Evolutionary conservation across 1,140 invertebrate species (phyloP), one percentile per base, ranked within the genome.

Genomic region (Spodoptera litura): DNA sequence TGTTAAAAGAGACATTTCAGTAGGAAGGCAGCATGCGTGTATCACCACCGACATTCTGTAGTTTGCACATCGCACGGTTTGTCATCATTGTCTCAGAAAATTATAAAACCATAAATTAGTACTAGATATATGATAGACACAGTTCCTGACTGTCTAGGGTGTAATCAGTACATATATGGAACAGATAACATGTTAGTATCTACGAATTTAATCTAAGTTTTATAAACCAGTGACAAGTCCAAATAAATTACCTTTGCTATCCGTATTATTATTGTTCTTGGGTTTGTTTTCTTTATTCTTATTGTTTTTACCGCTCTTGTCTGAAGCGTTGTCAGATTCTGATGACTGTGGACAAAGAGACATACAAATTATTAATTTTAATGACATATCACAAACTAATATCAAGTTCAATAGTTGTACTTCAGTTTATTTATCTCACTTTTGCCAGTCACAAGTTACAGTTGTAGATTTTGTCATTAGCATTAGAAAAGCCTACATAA

Each of bases 261-360:
- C 94, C 11, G 86, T 89, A 51, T 91, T 92, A 81, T 94, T 94
- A 80, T 94, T 93, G 74, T 94, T 93, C 80, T 93, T 92, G 9
- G 89, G 90, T 55, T 91, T 91, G 77, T 93, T 93, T 75, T 93
- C 90, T 73, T 94, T 94, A 81, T 94, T 93, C 76, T 94, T 94
- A 81, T 93, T 93, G 83, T 94, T 88, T 4, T 89, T 87, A 27
- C 87, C 87, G 84, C 87, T 90, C 84, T 90, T 94, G 66, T 92
- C 91, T 0, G 93, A 92, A 10, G 88, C 89, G 78, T 94, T 94
- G 79, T 95, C 94, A 5, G 93, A 94, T 76, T 95, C 94, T 9
- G 94, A 95, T 4, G 93, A 94, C 85, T 91, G 87, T 79, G 80
- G 78, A 76, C 51, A 66, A 20, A 73, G 80, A 25, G 82, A 81